Conservation (phyloP, 1,140 invertebrate species). For the Cherax destructor region DNA sequence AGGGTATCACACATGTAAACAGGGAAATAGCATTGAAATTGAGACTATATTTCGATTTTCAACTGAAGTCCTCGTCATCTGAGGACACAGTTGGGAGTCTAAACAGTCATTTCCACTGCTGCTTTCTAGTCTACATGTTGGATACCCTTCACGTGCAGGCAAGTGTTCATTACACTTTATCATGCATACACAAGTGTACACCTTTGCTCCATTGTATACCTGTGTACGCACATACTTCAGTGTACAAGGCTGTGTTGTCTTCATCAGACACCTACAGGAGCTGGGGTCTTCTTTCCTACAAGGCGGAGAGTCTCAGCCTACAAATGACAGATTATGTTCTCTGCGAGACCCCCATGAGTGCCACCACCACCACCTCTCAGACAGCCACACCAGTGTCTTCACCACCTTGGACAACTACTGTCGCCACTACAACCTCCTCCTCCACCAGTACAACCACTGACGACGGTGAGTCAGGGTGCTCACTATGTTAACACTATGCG, state of each 20-base stretch:
- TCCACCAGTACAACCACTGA: neutral
- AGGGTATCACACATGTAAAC: no score
- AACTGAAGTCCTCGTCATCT: no score
- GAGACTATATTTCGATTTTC: no score
- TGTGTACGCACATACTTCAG: neutral
- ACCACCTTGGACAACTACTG: neutral
- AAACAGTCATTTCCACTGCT: no score
- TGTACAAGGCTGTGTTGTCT: neutral
- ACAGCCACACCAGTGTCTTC: neutral
- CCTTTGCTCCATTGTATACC: no score
- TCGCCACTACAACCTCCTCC: neutral
- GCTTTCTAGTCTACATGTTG: no score
- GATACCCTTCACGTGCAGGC: no score
- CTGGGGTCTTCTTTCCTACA: neutral
- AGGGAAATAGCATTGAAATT: no score
- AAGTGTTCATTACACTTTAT: no score
- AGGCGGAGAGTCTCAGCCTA: neutral
- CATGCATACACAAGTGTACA: no score
- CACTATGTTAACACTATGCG: no score
- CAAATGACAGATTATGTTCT: neutral
- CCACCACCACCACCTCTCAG: neutral
- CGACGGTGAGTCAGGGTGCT: neutral
- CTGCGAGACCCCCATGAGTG: neutral
- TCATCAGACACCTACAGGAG: neutral
- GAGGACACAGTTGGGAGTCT: no score